Percentiles rank a stretch among this genome's conserved stretches.
Evolutionary conservation across 2,797 vertebrate genomes (phyloP).

Genomic region (Apogon talboti): DNA sequence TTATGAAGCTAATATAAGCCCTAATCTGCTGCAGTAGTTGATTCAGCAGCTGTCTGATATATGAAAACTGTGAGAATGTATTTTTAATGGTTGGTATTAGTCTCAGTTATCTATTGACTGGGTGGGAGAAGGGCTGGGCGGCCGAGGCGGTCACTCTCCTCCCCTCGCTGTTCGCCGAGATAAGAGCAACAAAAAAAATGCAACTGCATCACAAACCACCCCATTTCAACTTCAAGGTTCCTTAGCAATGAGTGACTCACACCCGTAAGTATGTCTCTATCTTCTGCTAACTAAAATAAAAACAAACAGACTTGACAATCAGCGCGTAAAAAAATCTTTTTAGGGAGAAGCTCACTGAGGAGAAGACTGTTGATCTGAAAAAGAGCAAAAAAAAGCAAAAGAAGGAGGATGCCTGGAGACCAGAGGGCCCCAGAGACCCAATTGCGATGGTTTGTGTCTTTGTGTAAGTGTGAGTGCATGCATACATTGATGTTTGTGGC

Average conservation of each 20-base stretch:
- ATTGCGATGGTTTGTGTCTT: conserved; percentile 83
- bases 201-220: conserved; percentile 42
- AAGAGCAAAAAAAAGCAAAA: conserved; percentile 89
- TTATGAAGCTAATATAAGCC: conserved; percentile 34
- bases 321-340: conserved; percentile 50
- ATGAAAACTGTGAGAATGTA: conserved; percentile 43
- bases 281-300: background rate
- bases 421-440: conserved; percentile 83
- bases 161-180: conserved; percentile 72
- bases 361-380: conserved; percentile 82
- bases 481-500: conserved; percentile 1
- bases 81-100: conserved; percentile 41
- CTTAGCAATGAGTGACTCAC: conserved; percentile 55
- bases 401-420: conserved; percentile 87
- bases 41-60: conserved; percentile 32
- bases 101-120: conserved; percentile 65
- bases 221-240: conserved; percentile 30
- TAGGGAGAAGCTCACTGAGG: conserved; percentile 80
- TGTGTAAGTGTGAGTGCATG: conserved; percentile 12
- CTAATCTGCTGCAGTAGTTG: conserved; percentile 36
- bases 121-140: conserved; percentile 67
- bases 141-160: conserved; percentile 54
- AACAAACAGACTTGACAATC: no score
- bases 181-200: conserved; percentile 65
- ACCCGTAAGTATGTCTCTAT: conserved; percentile 51